Evolutionary conservation across 2,888 invertebrate species (phyloP), one percentile per base, ranked within the genome.

Genomic region (Beris morrisii): DNA sequence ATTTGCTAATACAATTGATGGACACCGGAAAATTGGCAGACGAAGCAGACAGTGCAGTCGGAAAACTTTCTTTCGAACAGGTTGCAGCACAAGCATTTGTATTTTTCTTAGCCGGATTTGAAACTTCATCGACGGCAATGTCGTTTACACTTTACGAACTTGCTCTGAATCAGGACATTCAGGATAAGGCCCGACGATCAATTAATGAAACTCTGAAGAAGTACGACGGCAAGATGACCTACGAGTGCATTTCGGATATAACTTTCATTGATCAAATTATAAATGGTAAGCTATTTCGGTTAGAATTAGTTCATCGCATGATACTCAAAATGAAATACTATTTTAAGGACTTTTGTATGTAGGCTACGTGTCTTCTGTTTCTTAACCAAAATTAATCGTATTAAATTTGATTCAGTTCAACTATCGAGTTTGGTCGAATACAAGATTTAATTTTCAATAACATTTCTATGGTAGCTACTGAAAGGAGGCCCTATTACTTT

Each of bases 31-130:
- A 57, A 13, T 12, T 65, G 15, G 32, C 52, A 9, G 64, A 61
- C 28, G 61, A 61, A 22, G 50, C 46, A 5, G 65, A 57, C 4
- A 65, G 31, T 28, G 44, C 11, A 1, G 52, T 48, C 1, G 57
- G 53, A 1, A 69, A 77, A 3, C 73, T 84, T 0, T 76, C 80
- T 0, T 73, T 83, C 12, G 78, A 83, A 4, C 74, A 86, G 54
- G 73, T 87, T 13, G 77, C 82, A 0, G 82, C 85, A 0, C 85
- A 87, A 67, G 83, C 85, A 9, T 77, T 84, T 54, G 76, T 83
- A 0, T 86, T 88, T 73, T 84, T 84, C 69, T 66, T 78, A 11
- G 86, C 84, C 28, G 86, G 86, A 0, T 84, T 82, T 54, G 85
- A 85, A 70, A 84, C 85, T 0, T 83, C 84, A 4, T 78, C 82